Evolutionary conservation across 2,888 invertebrate species (phyloP), one percentile per base, ranked within the genome.

Genomic region (Iphiclides podalirius): DNA sequence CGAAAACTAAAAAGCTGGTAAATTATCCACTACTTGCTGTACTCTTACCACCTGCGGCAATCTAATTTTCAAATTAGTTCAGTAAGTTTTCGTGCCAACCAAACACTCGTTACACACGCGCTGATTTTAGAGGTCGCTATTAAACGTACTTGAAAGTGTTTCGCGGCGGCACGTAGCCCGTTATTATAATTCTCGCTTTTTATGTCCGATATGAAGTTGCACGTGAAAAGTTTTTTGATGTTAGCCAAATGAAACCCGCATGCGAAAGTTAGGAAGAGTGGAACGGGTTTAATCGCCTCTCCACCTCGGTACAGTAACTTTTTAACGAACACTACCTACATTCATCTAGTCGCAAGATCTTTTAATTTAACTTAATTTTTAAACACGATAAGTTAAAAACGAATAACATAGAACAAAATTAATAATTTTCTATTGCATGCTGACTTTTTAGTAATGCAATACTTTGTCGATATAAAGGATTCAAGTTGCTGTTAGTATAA

Each of bases 121-220:
- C 67, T 76, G 78, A 65, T 69, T 84, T 83, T 84, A 74, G 80
- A 86, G 86, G 85, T 81, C 84, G 61, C 62, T 57, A 61, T 59
- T 60, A 72, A 65, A 64, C 59, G 64, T 61, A 71, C 79, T 85
- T 72, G 84, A 87, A 86, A 86, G 86, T 84, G 65, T 64, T 58
- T 58, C 69, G 65, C 61, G 61, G 55, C 49, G 51, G 60, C 73
- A 75, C 73, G 76, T 70, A 66, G 60, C 39, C 48, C 61, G 61
- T 60, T 60, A 75, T 74, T 74, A 71, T 55, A 59, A 72, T 71
- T 72, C 67, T 68, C 58, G 65, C 65, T 71, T 55, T 52, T 60
- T 51, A 52, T 61, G 59, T 49, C 38, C 43, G 28, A 44, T 49
- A 44, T 43, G 48, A 55, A 52, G 54, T 53, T 50, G 45, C 13